Evolutionary conservation across 2,113 vertebrate species (phyloP), one percentile per base, ranked within the genome.

Genomic region (Pygoscelis antarcticus): DNA sequence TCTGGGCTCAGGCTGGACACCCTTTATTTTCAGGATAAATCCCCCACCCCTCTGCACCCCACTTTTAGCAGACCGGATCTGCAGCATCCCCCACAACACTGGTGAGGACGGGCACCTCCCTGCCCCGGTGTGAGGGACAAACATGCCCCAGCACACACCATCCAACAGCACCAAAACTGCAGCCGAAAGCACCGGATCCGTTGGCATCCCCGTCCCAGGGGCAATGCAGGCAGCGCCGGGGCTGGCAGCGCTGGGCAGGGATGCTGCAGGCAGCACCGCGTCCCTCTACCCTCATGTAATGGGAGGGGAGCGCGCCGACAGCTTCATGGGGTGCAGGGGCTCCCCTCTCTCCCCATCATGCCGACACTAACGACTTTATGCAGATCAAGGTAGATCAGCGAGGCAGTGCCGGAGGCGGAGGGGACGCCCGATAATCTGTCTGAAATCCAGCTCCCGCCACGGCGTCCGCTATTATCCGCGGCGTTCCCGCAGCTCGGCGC

Each of bases 391-490:
- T 5, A 44, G 61, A 30, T 26, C 44, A 17, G 36, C 0, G 1
- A 71, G 75, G 58, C 74, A 23, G 38, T 0, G 4, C 21, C 0
- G 2, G 21, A 54, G 40, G 54, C 0, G 1, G 51, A 60, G 34
- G 40, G 25, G 29, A 46, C 0, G 2, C 20, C 2, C 1, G 11
- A 40, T 44, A 68, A 85, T 40, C 75, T 27, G 0, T 4, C 22
- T 17, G n/a, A 72, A 44, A 72, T 58, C 60, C 64, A 15, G 36
- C 47, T 84, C 58, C 46, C 1, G 3, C 20, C 0, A 2, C 76
- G 5, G 58, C 14, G 0, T 7, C 52, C 1, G 2, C 52, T 44
- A 19, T 54, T 40, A 61, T 40, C 77, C 6, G 1, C 0, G 0
- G 27, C 0, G 0, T 38, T 90, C 58, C 83, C 0, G 0, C 11